Evolutionary conservation across 1,140 invertebrate species (phyloP).

Genomic region (Panonychus citri): DNA sequence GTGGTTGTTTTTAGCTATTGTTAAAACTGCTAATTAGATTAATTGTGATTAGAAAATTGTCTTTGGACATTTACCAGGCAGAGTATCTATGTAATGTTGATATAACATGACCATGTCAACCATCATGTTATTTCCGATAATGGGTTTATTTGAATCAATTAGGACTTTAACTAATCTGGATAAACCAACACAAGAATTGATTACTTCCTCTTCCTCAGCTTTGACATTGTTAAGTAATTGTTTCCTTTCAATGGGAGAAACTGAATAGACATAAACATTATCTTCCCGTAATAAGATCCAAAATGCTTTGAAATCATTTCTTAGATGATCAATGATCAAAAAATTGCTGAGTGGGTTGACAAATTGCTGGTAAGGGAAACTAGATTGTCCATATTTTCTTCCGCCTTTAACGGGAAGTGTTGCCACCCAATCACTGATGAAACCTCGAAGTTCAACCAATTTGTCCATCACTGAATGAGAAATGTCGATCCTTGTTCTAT

Average conservation of each 20-base stretch:
- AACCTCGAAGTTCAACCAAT: neutral
- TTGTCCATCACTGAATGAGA: neutral
- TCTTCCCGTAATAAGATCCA: neutral
- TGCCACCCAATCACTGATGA: neutral
- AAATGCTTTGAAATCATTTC: neutral
- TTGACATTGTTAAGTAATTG: slow-evolving; percentile 1
- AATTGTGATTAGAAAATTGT: too few relatives aligned
- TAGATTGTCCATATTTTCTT: neutral
- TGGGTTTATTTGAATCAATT: slow-evolving; percentile 33
- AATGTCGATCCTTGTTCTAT: neutral
- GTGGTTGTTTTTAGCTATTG: too few relatives aligned
- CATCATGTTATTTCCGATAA: slow-evolving; percentile 48
- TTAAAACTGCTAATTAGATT: too few relatives aligned
- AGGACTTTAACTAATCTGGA: slow-evolving; percentile 38
- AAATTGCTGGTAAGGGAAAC: neutral
- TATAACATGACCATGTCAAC: slow-evolving; percentile 43
- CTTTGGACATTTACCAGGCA: slow-evolving; percentile 37
- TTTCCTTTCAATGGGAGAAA: neutral
- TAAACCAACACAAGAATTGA: slow-evolving; percentile 36
- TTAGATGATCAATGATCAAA: slow-evolving; percentile 2
- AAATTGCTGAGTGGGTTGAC: neutral
- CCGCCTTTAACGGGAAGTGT: neutral
- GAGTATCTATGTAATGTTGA: slow-evolving; percentile 39
- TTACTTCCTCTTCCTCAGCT: slow-evolving; percentile 17
- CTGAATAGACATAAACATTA: neutral